phyloP scores from a whole-genome alignment of 2,888 invertebrate species.

The Buathra laborator region DNA sequence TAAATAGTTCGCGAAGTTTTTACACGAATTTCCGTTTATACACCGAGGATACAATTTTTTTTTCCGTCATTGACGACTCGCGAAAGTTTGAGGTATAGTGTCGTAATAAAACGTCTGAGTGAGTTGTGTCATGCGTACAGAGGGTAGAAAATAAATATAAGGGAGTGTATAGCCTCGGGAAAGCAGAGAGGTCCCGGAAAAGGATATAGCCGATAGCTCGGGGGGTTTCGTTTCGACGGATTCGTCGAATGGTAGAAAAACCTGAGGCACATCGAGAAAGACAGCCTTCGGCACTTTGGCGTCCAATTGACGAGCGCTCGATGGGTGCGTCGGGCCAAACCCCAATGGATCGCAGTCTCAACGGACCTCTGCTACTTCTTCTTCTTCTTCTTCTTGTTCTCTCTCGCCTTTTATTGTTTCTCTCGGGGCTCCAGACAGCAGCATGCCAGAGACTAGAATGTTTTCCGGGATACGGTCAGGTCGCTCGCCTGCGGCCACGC shows the following conservation, averaged over 20 bases:
- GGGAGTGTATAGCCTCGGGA: background rate
- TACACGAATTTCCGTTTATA: background rate
- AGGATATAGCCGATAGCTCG: constrained; percentile 7
- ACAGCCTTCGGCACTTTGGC: constrained; percentile 28
- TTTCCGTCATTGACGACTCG: background rate
- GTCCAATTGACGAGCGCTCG: constrained; percentile 32
- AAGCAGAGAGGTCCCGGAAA: constrained; percentile 9
- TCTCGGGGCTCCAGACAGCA: constrained; percentile 25
- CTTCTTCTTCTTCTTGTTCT: constrained; percentile 24
- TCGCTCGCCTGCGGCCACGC: constrained; percentile 48
- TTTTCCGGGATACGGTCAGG: constrained; percentile 45
- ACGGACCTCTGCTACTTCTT: constrained; percentile 3
- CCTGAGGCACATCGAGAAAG: constrained; percentile 1
- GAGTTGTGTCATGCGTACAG: constrained; percentile 29
- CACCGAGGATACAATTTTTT: background rate
- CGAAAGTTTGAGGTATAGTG: background rate
- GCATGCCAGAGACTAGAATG: constrained; percentile 25
- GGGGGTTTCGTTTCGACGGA: constrained; percentile 14
- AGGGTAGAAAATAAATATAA: constrained; percentile 33
- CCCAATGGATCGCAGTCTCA: constrained; percentile 40
- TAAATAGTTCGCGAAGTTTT: background rate
- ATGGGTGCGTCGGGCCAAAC: constrained; percentile 36
- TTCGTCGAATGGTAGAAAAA: background rate
- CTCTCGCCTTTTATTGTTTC: constrained; percentile 59
- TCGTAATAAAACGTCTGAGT: background rate